Evolutionary conservation across 2,113 vertebrate species (phyloP).

Genomic region (Nycticryphes semicollaris): DNA sequence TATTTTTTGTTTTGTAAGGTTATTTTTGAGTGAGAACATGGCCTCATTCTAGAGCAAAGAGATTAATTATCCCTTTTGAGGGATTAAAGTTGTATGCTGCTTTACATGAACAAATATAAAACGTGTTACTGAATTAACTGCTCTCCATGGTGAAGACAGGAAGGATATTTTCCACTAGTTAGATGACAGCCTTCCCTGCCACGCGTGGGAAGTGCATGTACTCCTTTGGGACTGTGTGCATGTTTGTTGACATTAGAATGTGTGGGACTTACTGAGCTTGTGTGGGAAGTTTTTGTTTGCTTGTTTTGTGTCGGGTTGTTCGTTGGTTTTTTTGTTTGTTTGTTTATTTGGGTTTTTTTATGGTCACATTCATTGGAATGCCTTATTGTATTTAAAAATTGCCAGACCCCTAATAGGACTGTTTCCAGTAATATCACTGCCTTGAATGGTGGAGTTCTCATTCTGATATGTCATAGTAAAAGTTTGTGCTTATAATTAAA

Average conservation of each 20-base stretch:
- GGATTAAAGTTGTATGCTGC: neutral
- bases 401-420: neutral
- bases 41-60: neutral
- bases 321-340: neutral
- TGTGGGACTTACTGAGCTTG: neutral
- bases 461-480: neutral
- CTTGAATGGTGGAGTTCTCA: neutral
- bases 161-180: neutral
- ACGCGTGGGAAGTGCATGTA: fast-evolving
- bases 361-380: neutral
- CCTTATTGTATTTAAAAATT: neutral
- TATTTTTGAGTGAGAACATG: neutral
- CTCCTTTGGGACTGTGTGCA: neutral
- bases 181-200: neutral
- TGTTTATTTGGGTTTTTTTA: neutral
- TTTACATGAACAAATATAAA: neutral
- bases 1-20: neutral
- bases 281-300: neutral
- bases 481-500: neutral
- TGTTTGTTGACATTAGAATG: neutral
- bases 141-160: neutral
- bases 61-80: neutral
- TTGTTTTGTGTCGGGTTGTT: neutral
- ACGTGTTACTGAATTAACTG: neutral
- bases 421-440: neutral